Conservation (phyloP, 2,797 vertebrate genomes). For the Propithecus perrieri region DNA sequence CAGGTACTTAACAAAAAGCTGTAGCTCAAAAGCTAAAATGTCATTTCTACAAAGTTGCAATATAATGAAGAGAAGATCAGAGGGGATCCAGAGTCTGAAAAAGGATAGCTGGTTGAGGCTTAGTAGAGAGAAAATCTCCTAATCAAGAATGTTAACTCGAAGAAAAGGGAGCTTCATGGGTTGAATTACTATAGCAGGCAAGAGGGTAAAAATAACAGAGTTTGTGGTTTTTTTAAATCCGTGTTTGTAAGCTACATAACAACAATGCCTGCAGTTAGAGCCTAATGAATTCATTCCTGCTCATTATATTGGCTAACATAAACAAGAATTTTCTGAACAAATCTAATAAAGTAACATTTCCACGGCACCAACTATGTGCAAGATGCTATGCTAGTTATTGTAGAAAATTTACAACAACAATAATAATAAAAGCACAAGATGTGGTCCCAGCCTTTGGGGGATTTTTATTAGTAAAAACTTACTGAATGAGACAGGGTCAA, state of each 20-base stretch:
- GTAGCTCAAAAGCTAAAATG: not conserved
- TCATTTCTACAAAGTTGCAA: not conserved
- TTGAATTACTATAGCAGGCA: not conserved
- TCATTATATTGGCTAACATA: not conserved
- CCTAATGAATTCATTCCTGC: not conserved
- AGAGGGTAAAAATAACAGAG: not conserved
- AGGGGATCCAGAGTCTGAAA: not conserved
- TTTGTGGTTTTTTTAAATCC: conserved; percentile 16
- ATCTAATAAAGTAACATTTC: conserved; percentile 13
- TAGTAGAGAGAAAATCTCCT: not conserved
- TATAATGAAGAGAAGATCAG: not conserved
- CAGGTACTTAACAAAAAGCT: not conserved
- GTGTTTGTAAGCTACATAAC: not conserved
- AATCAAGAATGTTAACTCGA: not conserved
- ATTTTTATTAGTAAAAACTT: not conserved
- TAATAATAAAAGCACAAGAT: not conserved
- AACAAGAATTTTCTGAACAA: conserved; percentile 10
- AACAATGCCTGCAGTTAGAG: not conserved
- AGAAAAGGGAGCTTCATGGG: not conserved
- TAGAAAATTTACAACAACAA: not conserved
- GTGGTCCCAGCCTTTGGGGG: not conserved
- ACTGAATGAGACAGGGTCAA: not conserved
- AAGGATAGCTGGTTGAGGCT: not conserved
- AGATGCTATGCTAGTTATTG: not conserved
- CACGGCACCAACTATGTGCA: not conserved